These are phyloP conservation scores for Oceanodroma leucorhoa DNA, from an alignment of 2,797 vertebrate species.

Conservation along the genomic window DNA sequence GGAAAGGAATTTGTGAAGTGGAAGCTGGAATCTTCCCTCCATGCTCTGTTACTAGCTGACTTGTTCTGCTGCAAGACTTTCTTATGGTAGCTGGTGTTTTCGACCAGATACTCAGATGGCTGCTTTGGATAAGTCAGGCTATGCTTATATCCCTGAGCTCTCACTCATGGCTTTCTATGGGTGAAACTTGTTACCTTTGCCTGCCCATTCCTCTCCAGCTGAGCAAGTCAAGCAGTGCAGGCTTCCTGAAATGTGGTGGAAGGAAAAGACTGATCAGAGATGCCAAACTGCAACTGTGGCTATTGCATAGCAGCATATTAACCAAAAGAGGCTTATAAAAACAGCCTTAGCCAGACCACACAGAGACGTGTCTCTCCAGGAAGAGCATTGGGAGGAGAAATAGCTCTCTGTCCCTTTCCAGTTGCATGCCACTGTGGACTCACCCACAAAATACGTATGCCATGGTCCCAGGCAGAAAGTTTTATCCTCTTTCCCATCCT, in stretches of 20 bases:
- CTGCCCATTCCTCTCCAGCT: neutral
- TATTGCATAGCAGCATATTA: neutral
- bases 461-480: neutral
- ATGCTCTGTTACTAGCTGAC: neutral
- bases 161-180: neutral
- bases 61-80: neutral
- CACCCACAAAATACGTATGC: neutral
- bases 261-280: neutral
- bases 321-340: neutral
- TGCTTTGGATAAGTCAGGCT: neutral
- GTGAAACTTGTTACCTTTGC: neutral
- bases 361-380: neutral
- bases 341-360: neutral
- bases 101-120: neutral
- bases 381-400: neutral
- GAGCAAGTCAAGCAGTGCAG: neutral
- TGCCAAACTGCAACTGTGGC: neutral
- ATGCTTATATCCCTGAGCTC: neutral
- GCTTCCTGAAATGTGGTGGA: neutral
- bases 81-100: neutral
- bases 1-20: neutral
- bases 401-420: neutral
- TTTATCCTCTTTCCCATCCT: neutral
- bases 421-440: accelerated
- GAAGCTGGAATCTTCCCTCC: neutral